phyloP scores from a whole-genome alignment of 2,888 invertebrate genomes.

The Microctonus aethiopoides region DNA sequence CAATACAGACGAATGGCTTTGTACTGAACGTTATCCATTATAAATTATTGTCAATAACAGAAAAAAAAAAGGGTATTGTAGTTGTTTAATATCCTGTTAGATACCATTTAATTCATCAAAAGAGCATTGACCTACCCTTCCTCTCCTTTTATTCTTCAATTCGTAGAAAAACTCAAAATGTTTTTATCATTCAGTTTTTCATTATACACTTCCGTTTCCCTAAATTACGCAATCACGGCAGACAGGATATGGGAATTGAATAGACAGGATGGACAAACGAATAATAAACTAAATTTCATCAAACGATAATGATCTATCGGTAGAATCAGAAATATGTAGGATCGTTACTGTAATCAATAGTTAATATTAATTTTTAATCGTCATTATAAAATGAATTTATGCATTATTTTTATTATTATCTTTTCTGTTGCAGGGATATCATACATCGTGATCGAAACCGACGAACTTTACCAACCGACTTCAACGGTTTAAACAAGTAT shows the following conservation, averaged over 20 bases:
- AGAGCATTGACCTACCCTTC: slow-evolving; percentile 5
- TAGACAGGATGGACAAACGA: slow-evolving; percentile 30
- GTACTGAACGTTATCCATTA: neutral
- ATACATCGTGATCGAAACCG: slow-evolving; percentile 45
- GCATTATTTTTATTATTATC: too few species aligned
- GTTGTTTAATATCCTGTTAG: neutral
- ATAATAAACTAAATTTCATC: slow-evolving; percentile 1
- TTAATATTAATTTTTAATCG: too few species aligned
- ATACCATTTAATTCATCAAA: neutral
- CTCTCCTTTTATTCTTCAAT: slow-evolving; percentile 8
- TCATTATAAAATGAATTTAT: too few species aligned
- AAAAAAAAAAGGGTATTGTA: too few species aligned
- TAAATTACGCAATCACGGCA: slow-evolving; percentile 18
- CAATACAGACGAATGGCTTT: neutral
- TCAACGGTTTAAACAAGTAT: slow-evolving; percentile 49
- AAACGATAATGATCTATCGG: neutral
- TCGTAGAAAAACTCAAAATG: slow-evolving; percentile 17
- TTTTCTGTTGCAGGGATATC: slow-evolving; percentile 42
- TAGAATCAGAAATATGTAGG: slow-evolving; percentile 25
- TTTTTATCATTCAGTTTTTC: slow-evolving; percentile 8
- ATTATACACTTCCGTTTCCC: slow-evolving; percentile 24
- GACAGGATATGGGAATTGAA: slow-evolving; percentile 29
- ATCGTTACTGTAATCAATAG: neutral
- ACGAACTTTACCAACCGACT: slow-evolving; percentile 44
- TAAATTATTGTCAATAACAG: too few species aligned